Evolutionary conservation across 2,888 invertebrate species (phyloP).

Genomic region (Yponomeuta malinellus): DNA sequence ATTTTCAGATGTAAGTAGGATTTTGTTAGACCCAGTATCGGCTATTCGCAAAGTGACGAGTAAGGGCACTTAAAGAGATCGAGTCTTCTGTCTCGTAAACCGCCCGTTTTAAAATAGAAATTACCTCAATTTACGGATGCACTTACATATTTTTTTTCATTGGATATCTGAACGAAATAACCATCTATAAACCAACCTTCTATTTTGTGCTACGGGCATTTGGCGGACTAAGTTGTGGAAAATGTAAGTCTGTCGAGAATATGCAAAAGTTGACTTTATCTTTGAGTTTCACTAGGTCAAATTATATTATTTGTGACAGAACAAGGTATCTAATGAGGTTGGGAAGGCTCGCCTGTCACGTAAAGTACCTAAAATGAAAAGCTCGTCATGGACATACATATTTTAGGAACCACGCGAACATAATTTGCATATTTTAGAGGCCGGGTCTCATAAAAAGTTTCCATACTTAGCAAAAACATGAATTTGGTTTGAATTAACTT

Average conservation of each 20-base stretch:
- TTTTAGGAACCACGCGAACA: background rate
- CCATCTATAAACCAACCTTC: background rate
- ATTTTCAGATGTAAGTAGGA: too few relatives aligned
- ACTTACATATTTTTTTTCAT: too few relatives aligned
- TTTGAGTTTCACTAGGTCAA: background rate
- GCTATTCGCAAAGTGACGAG: too few relatives aligned
- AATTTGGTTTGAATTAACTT: background rate
- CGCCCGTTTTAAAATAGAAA: too few relatives aligned
- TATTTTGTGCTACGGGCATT: background rate
- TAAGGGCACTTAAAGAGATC: too few relatives aligned
- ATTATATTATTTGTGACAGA: background rate
- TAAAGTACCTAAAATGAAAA: background rate
- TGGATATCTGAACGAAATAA: too few relatives aligned
- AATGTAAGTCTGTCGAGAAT: constrained; percentile 4
- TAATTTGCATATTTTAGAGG: background rate
- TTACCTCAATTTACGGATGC: too few relatives aligned
- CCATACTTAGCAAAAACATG: background rate
- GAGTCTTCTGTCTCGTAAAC: too few relatives aligned
- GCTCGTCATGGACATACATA: background rate
- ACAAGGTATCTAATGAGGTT: background rate
- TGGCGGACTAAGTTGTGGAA: background rate
- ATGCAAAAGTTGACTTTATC: background rate
- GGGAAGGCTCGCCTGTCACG: background rate
- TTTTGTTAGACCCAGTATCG: too few relatives aligned
- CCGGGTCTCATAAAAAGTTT: background rate